Percentiles rank a stretch among this genome's conserved stretches.
Evolutionary conservation across 2,888 invertebrate genomes (phyloP).

Genomic region (Dendrolimus houi): DNA sequence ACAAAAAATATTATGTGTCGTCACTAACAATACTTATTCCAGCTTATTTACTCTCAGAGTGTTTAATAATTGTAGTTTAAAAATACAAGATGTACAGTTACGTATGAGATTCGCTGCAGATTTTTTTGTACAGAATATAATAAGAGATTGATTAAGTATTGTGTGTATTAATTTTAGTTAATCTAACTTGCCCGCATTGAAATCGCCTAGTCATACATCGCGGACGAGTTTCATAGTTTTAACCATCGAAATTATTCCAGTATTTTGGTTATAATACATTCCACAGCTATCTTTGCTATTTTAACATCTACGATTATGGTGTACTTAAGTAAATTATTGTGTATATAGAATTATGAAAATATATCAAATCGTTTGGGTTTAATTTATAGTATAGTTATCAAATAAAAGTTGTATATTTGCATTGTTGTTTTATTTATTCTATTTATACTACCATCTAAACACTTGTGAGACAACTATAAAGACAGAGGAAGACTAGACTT

Average conservation of each 20-base stretch:
- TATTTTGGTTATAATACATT: conserved; percentile 9
- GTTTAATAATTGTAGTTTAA: not conserved
- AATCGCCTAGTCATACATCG: conserved; percentile 64
- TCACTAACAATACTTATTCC: too few relatives aligned
- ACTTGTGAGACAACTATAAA: too few relatives aligned
- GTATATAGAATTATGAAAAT: conserved; percentile 30
- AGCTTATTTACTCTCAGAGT: too few relatives aligned
- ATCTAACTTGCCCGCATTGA: conserved; percentile 46
- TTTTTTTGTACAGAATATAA: conserved; percentile 47
- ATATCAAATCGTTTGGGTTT: conserved; percentile 2
- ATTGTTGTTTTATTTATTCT: not conserved
- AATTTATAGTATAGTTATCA: conserved; percentile 1
- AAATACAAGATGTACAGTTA: conserved; percentile 66
- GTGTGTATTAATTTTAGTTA: conserved; percentile 9
- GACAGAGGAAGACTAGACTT: too few relatives aligned
- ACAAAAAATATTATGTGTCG: too few relatives aligned
- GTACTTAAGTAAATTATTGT: conserved; percentile 61
- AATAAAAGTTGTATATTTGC: not conserved
- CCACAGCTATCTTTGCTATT: conserved; percentile 9
- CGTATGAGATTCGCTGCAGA: conserved; percentile 65
- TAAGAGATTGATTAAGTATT: conserved; percentile 11
- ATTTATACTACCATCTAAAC: too few relatives aligned
- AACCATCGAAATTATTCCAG: conserved; percentile 2
- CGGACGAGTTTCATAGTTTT: conserved; percentile 29
- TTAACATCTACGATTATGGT: conserved; percentile 12